phyloP scores from a whole-genome alignment of 2,797 vertebrate species.

The Crenuchus spilurus region DNA sequence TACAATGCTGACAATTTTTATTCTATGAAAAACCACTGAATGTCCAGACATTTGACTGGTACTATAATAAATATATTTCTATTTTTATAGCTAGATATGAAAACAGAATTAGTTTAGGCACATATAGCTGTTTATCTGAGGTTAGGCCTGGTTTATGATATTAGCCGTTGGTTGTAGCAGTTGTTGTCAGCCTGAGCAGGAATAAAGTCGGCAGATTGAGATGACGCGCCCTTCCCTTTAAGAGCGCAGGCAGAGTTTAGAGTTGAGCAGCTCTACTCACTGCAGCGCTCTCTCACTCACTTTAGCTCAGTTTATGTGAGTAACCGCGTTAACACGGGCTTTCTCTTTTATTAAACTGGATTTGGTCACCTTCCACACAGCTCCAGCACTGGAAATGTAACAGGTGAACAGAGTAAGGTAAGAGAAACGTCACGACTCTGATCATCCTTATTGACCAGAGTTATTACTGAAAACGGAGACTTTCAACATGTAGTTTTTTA shows the following conservation, averaged over 20 bases:
- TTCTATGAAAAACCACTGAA: too few species aligned
- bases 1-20: too few species aligned
- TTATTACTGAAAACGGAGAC: neutral
- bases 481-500: too few species aligned
- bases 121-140: too few species aligned
- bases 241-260: constrained; percentile 21
- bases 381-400: neutral
- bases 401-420: neutral
- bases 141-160: neutral
- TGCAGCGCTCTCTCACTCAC: neutral
- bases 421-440: neutral
- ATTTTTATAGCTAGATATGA: too few species aligned
- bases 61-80: too few species aligned
- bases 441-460: neutral
- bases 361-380: neutral
- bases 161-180: neutral
- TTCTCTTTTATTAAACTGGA: neutral
- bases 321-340: neutral
- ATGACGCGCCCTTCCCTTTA: constrained; percentile 54
- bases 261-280: constrained; percentile 5
- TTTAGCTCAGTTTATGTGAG: neutral
- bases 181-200: neutral
- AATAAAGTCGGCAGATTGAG: constrained; percentile 50
- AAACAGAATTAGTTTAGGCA: too few species aligned
- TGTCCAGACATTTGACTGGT: too few species aligned